A percentile compares a stretch with the other conserved stretches of the same genome.
phyloP scores from a whole-genome alignment of 2,888 invertebrate species.

The Diaperis boleti region DNA sequence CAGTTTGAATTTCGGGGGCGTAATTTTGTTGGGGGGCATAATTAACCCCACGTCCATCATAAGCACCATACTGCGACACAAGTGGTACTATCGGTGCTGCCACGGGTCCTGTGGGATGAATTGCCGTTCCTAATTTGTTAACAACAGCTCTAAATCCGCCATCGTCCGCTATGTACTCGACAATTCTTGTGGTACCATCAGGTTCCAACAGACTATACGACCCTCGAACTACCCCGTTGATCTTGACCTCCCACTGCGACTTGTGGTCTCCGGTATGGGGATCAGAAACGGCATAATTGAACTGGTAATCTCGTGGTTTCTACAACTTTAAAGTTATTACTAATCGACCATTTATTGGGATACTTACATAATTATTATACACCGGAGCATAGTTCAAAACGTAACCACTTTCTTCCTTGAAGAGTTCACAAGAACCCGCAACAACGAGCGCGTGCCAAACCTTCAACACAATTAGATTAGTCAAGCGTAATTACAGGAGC shows the following conservation, averaged over 20 bases:
- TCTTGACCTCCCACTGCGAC: conserved; percentile 62
- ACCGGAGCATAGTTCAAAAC: conserved; percentile 56
- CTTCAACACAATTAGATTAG: conserved; percentile 40
- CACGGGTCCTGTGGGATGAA: conserved; percentile 44
- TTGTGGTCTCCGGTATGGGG: conserved; percentile 63
- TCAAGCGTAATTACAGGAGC: conserved; percentile 19
- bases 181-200: conserved; percentile 62
- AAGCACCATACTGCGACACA: too few species aligned
- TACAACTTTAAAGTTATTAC: conserved; percentile 44
- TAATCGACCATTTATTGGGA: background rate
- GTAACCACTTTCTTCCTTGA: conserved; percentile 41
- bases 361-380: conserved; percentile 60
- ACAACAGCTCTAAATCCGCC: conserved; percentile 61
- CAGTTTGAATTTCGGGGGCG: too few species aligned
- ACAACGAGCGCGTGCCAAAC: conserved; percentile 44
- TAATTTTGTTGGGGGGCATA: conserved; percentile 41
- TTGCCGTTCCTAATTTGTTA: conserved; percentile 57
- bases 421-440: conserved; percentile 36
- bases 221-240: conserved; percentile 60
- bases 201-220: conserved; percentile 62
- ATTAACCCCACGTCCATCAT: conserved; percentile 52
- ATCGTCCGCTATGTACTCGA: conserved; percentile 62
- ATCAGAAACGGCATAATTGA: conserved; percentile 61
- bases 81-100: background rate
- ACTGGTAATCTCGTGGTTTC: conserved; percentile 59